These are phyloP conservation scores for Dysmachus trigonus DNA, from an alignment of 2,888 invertebrate species.

Conservation along the genomic window DNA sequence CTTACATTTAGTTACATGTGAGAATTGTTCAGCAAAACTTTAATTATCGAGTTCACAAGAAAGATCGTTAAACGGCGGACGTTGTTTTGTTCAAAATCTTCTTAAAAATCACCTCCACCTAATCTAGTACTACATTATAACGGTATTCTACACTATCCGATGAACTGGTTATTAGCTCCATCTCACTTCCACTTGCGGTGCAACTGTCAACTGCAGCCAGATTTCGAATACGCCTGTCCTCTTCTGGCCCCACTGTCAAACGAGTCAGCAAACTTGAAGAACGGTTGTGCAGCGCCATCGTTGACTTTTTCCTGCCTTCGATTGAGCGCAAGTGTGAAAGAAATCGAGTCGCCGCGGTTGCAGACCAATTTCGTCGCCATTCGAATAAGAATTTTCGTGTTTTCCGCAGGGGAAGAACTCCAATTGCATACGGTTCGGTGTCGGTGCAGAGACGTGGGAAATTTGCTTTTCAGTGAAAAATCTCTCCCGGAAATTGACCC, in stretches of 20 bases:
- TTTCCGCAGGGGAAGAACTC: background rate
- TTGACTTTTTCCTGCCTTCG: constrained; percentile 14
- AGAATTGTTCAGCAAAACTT: too few species aligned
- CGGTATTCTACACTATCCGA: background rate
- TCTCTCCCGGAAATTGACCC: background rate
- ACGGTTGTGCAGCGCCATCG: constrained; percentile 21
- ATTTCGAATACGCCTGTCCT: background rate
- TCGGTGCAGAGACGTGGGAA: background rate
- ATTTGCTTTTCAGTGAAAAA: background rate
- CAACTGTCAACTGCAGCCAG: background rate
- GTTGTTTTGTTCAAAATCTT: background rate
- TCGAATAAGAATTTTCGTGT: constrained; percentile 19
- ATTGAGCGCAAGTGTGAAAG: constrained; percentile 35
- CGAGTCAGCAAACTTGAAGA: constrained; percentile 20
- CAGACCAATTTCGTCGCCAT: constrained; percentile 35
- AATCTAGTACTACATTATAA: background rate
- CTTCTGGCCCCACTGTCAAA: background rate
- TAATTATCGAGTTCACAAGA: background rate
- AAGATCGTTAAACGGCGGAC: background rate
- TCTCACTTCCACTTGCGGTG: background rate
- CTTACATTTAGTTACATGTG: too few species aligned
- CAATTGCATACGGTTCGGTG: background rate
- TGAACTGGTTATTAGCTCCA: background rate
- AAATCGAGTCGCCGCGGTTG: constrained; percentile 36
- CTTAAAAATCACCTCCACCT: background rate